Evolutionary conservation across 37 sponge, comb jelly and placozoan genomes (phyloP).

Genomic region (Beroe forskalii): DNA sequence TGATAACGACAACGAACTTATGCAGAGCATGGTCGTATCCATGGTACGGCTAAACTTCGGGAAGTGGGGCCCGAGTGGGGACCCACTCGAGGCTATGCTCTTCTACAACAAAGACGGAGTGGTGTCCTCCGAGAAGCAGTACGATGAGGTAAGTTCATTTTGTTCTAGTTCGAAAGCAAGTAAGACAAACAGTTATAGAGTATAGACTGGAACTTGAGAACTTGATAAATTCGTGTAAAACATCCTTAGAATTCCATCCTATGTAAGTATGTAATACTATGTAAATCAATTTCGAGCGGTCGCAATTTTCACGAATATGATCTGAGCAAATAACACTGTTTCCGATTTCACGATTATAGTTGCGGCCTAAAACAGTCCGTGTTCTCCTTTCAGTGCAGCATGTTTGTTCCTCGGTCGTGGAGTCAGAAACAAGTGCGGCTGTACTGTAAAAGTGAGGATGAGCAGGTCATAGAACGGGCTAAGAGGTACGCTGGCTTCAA

Average conservation of each 20-base stretch:
- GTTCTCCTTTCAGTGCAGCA: slow-evolving; percentile 6
- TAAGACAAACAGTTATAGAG: not conserved
- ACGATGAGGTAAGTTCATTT: not conserved
- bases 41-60: not conserved
- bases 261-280: no score
- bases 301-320: no score
- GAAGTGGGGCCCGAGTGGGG: not conserved
- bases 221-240: no score
- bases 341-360: no score
- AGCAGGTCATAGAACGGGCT: not conserved
- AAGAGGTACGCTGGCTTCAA: no score
- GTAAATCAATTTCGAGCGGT: not conserved
- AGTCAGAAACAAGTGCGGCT: not conserved
- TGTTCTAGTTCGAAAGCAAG: no score
- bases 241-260: no score
- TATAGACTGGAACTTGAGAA: not conserved
- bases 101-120: not conserved
- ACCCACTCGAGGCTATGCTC: not conserved
- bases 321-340: no score
- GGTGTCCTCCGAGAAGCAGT: not conserved
- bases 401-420: not conserved
- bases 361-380: no score
- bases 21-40: not conserved
- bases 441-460: not conserved
- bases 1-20: not conserved